Evolutionary conservation across 2,888 invertebrate species (phyloP), one percentile per base, ranked within the genome.

Genomic region (Sphaerophoria taeniata): DNA sequence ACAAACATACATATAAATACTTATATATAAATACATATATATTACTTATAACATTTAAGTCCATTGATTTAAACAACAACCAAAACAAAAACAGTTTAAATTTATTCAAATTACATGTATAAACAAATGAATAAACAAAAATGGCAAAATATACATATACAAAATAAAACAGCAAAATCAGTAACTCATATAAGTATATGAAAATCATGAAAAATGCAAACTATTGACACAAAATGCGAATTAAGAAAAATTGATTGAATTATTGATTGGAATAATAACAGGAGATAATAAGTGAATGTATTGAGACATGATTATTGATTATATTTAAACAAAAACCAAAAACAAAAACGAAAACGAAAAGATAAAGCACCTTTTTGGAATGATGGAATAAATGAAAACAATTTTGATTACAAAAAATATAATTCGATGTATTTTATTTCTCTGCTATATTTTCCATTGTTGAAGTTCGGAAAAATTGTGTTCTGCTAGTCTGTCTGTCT

Each of bases 231-330:
- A 69, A 80, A 61, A 72, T 67, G 51, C 76, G 36, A 70, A 53
- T 69, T 69, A 77, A 67, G 47, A 39, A 69, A 74, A 51, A 72
- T 55, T 63, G 69, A 49, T 63, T 51, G 77, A 76, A 24, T 16
- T 43, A 43, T 43, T 51, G 3, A 65, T 39, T 51, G 34, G 16
- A 45, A 36, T 14, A 47, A 49, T 36, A 72, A 67, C 49, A 77
- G 74, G 77, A 77, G 83, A 83, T 85, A 80, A 81, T 85, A 85
- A 80, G 80, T 85, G 85, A 80, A 85, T 81, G 80, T 85, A 85
- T 80, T 81, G 81, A 85, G 72, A 85, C 61, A 80, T 72, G 75
- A 80, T 79, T 24, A 24, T 24, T 24, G 24, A 24, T 24, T 24
- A 84, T 76, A 80, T 80, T 72, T 63, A 75, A 80, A 84, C 67